These are phyloP conservation scores for Microtus montanus DNA, from an alignment of 2,113 vertebrate genomes.

Conservation along the genomic window DNA sequence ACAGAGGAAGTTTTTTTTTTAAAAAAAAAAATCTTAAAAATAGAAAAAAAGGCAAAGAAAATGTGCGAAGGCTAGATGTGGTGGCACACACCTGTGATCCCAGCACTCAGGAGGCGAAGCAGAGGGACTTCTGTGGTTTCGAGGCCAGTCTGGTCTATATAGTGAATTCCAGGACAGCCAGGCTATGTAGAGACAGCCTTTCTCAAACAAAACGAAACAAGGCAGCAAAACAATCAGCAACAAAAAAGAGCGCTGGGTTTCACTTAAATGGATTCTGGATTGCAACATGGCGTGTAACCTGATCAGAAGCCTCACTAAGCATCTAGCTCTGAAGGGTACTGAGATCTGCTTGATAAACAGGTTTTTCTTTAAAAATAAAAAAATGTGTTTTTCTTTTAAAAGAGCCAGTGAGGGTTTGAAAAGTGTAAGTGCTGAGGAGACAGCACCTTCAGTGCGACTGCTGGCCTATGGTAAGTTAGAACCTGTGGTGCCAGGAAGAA, in stretches of 20 bases:
- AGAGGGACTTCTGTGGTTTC: neutral
- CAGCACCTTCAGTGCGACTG: constrained; percentile 87
- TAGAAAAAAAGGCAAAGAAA: neutral
- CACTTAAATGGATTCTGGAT: constrained; percentile 2
- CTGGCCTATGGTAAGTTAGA: constrained; percentile 89
- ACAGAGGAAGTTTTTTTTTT: neutral
- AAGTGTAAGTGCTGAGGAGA: constrained; percentile 88
- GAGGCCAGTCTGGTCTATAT: neutral
- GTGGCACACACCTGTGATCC: no score
- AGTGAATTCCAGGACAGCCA: neutral
- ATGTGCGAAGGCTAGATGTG: neutral
- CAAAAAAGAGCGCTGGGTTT: neutral
- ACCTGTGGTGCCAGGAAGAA: neutral
- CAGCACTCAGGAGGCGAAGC: neutral
- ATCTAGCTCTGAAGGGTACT: constrained; percentile 47
- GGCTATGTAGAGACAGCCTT: neutral
- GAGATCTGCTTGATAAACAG: neutral
- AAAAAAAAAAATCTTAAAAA: neutral
- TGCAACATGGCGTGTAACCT: neutral
- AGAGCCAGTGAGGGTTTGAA: constrained; percentile 91
- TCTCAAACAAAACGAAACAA: neutral
- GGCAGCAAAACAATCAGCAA: no score
- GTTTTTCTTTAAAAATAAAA: neutral
- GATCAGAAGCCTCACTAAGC: neutral
- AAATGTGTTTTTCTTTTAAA: constrained; percentile 80